Percentiles rank a stretch among this genome's conserved stretches.
phyloP scores from a whole-genome alignment of 2,797 vertebrate species.

The Euphonia xanthogaster region DNA sequence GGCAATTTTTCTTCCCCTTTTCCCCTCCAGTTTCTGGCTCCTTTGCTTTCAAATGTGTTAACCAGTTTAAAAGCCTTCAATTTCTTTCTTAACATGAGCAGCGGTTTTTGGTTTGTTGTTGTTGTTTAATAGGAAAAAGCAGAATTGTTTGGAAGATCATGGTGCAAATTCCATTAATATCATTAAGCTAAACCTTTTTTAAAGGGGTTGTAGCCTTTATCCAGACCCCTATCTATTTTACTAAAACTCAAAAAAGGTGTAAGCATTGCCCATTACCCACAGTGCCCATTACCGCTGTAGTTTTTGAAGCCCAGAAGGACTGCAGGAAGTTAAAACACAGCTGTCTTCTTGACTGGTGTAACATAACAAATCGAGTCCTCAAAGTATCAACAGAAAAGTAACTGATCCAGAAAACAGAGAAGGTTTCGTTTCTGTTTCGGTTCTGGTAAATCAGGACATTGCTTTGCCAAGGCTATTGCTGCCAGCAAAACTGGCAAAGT shows the following conservation, averaged over 20 bases:
- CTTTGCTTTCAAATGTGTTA: neutral
- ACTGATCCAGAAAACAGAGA: rapidly evolving
- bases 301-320: neutral
- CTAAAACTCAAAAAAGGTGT: neutral
- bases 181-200: neutral
- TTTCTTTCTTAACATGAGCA: neutral
- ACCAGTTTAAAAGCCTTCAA: neutral
- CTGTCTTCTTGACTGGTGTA: neutral
- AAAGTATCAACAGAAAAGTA: neutral
- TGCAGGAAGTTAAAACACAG: neutral
- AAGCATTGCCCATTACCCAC: neutral
- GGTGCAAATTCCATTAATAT: neutral
- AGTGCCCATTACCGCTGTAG: neutral
- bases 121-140: neutral
- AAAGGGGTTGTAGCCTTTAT: neutral
- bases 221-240: neutral
- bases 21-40: neutral
- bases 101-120: rapidly evolving
- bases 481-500: neutral
- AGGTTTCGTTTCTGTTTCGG: neutral
- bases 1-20: neutral
- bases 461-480: neutral
- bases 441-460: neutral
- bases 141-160: neutral
- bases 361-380: neutral